Percentiles rank a stretch among this genome's conserved stretches.
Evolutionary conservation across 2,113 vertebrate species (phyloP).

Genomic region (Dipodomys stephensi): DNA sequence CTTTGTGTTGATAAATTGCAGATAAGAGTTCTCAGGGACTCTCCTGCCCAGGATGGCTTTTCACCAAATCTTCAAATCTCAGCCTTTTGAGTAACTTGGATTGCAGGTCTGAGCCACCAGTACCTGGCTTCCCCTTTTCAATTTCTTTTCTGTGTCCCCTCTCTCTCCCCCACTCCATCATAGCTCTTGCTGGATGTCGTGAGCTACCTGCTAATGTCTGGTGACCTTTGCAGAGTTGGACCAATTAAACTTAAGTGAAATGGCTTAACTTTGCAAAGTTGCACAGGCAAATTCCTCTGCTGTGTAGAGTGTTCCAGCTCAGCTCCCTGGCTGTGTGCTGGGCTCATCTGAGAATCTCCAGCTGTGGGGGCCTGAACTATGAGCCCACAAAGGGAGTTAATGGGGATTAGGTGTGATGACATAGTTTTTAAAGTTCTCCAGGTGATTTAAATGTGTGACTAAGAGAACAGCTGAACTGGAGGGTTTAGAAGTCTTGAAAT

Average conservation of each 20-base stretch:
- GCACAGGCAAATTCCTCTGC: not conserved
- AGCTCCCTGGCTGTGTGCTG: not conserved
- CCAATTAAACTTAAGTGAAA: conserved; percentile 48
- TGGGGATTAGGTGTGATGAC: not conserved
- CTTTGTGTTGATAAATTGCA: too few relatives aligned
- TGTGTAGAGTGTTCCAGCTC: not conserved
- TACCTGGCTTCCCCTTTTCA: not conserved
- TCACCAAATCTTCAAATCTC: too few relatives aligned
- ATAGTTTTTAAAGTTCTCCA: not conserved
- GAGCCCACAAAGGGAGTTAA: not conserved
- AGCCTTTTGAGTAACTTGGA: too few relatives aligned
- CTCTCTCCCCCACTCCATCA: too few relatives aligned
- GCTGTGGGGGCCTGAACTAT: not conserved
- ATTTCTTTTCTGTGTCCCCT: not conserved
- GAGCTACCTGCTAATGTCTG: conserved; percentile 20
- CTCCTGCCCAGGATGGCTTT: too few relatives aligned
- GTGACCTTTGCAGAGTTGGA: conserved; percentile 65
- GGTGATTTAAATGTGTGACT: not conserved
- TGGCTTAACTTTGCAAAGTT: not conserved
- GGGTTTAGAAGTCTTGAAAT: not conserved
- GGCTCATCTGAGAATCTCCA: not conserved
- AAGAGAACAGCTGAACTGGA: not conserved
- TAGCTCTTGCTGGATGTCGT: not conserved
- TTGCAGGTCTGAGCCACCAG: too few relatives aligned
- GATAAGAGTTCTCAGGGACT: too few relatives aligned